Conservation (phyloP, 2,888 invertebrate species). For the Serripes groenlandicus region DNA sequence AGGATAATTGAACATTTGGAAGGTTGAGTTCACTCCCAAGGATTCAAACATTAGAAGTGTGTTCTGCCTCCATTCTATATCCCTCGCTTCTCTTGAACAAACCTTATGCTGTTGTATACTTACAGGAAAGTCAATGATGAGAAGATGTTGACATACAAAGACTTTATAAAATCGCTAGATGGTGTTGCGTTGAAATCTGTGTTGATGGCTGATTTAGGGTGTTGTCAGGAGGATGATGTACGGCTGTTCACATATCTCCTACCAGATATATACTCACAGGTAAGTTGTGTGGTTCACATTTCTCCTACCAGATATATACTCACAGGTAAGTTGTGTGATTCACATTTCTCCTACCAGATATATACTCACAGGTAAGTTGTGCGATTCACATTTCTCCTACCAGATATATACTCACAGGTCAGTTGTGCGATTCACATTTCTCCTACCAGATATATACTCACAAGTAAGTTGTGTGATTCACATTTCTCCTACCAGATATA, state of each 20-base stretch:
- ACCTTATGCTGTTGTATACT: too few species aligned
- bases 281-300: conserved; percentile 91
- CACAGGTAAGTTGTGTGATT: conserved; percentile 91
- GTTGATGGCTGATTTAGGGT: conserved; percentile 93
- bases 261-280: conserved; percentile 95
- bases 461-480: too few species aligned
- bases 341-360: conserved; percentile 96
- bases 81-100: too few species aligned
- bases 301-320: conserved; percentile 96
- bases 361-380: conserved; percentile 91
- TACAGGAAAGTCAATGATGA: conserved; percentile 87
- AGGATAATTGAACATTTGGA: too few species aligned
- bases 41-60: too few species aligned
- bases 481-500: too few species aligned
- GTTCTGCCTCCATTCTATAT: too few species aligned
- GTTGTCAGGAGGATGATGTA: conserved; percentile 96
- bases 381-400: conserved; percentile 97
- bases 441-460: too few species aligned
- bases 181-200: conserved; percentile 85
- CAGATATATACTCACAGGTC: conserved; percentile 94
- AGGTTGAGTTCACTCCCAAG: too few species aligned
- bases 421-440: too few species aligned
- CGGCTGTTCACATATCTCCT: conserved; percentile 96
- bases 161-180: conserved; percentile 94
- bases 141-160: conserved; percentile 95